Conservation (phyloP, 2,113 vertebrate genomes). For the Callopanchax toddi region DNA sequence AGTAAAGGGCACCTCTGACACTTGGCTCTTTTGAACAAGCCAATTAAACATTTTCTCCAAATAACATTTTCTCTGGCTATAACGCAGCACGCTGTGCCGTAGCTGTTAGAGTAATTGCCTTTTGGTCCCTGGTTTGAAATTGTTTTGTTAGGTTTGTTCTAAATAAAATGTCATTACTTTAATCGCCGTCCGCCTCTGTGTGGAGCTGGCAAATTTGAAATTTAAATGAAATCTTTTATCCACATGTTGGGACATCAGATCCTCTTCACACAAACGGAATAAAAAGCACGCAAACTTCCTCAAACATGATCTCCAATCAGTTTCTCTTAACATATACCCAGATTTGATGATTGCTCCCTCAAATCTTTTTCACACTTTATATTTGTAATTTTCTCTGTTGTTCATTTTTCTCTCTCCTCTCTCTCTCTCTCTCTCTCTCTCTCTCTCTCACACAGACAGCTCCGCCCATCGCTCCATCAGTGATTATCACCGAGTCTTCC, state of each 20-base stretch:
- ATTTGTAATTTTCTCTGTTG: conserved; percentile 20
- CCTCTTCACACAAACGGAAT: conserved; percentile 6
- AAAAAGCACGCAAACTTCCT: conserved; percentile 8
- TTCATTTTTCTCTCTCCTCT: conserved; percentile 31
- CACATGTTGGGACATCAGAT: conserved; percentile 15
- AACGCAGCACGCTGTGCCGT: conserved; percentile 4
- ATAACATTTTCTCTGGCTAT: conserved; percentile 22
- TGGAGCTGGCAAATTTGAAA: conserved; percentile 17
- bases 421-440: conserved; percentile 8
- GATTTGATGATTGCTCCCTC: conserved; percentile 29
- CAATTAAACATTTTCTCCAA: conserved; percentile 46
- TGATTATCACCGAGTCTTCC: conserved; percentile 76
- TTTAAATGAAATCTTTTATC: conserved; percentile 33
- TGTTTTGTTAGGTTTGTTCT: conserved; percentile 43
- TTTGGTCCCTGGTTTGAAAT: conserved; percentile 46
- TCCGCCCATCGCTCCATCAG: conserved; percentile 58
- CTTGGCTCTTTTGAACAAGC: conserved; percentile 32
- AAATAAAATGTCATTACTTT: conserved; percentile 52
- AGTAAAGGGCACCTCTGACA: conserved; percentile 36
- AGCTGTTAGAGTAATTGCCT: conserved; percentile 36
- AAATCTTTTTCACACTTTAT: conserved; percentile 14
- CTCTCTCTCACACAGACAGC: conserved; percentile 38
- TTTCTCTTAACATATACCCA: conserved; percentile 29
- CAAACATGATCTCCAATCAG: conserved; percentile 30
- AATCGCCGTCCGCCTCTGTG: conserved; percentile 27